Evolutionary conservation across 2,797 vertebrate genomes (phyloP).

Genomic region (Takifugu rubripes): DNA sequence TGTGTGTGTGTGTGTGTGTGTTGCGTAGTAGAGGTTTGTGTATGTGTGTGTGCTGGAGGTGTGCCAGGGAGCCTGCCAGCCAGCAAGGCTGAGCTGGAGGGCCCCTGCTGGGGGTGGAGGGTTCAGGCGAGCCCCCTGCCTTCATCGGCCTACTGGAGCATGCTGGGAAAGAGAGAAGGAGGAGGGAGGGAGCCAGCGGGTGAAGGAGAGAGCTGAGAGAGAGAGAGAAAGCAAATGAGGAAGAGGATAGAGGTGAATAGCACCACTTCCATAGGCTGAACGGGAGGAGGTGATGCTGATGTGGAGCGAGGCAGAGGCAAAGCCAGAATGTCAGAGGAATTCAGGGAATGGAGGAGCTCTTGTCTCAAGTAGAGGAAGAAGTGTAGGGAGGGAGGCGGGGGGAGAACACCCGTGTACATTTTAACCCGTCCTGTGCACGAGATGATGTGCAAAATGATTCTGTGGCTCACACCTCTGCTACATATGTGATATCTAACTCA

Average conservation of each 20-base stretch:
- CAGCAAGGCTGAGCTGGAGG: conserved; percentile 61
- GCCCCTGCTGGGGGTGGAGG: conserved; percentile 63
- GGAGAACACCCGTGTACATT: conserved; percentile 1
- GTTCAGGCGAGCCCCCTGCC: conserved; percentile 65
- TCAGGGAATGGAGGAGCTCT: conserved; percentile 72
- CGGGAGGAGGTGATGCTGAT: conserved; percentile 40
- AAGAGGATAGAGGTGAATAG: conserved; percentile 25
- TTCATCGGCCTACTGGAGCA: conserved; percentile 56
- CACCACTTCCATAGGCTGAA: conserved; percentile 29
- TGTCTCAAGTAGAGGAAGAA: conserved; percentile 48
- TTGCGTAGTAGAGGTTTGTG: background rate
- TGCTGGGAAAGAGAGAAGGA: conserved; percentile 52
- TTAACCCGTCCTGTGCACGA: conserved; percentile 23
- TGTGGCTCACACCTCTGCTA: background rate
- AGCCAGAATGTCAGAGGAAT: conserved; percentile 77
- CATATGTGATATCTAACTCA: too few relatives aligned
- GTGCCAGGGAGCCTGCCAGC: conserved; percentile 62
- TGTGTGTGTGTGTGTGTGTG: conserved; percentile 13
- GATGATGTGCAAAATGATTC: background rate
- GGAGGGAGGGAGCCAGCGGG: conserved; percentile 7
- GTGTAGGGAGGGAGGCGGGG: conserved; percentile 40
- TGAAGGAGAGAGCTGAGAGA: conserved; percentile 17
- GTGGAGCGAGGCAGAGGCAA: conserved; percentile 54
- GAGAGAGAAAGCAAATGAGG: conserved; percentile 33
- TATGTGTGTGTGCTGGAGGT: conserved; percentile 45